Base-by-base conservation (phyloP, 2,797 vertebrate species). In the Ctenopoma kingsleyae region DNA sequence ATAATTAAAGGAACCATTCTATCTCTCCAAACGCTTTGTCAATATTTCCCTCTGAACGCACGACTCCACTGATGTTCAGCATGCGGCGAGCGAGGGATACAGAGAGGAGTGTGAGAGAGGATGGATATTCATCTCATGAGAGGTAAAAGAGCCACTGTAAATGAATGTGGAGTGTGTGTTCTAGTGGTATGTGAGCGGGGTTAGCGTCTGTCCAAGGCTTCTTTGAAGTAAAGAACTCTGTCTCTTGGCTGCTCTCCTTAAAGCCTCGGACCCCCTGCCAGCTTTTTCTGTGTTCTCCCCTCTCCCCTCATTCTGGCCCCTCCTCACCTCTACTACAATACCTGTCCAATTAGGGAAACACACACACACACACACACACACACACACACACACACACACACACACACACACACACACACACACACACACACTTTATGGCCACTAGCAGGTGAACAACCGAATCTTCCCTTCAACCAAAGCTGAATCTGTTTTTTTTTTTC, bases 221-320 rank as follows among this genome's bases (percentile, higher is more conserved):
- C 89, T 91, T 91, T 92, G 89, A 91, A 91, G 88, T 86, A 64
- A 83, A 82, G 80, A 87, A 78, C 84, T 72, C 44, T 35, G 74
- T 59, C 59, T 79, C 71, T 86, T 78, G 72, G 78, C 72, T 78
- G 82, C 80, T 82, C 77, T 77, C 68, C 82, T 11, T 83, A 84
- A 89, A 90, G 84, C 87, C 74, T 54, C 27, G 0, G 59, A 83
- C 81, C 79, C 87, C 85, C 87, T 78, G 78, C 67, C 49, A 65
- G 66, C 81, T 71, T 67, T 71, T 63, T 67, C 67, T 77, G 66
- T 54, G 13, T 61, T 19, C 8, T 43, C 48, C 32, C 22, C 55
- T 12, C 30, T 15, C 43, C 19, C 25, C 75, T 68, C 59, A 32
- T 71, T 56, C 74, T 53, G 66, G 47, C 74, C 86, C 77, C 70